phyloP scores from a whole-genome alignment of 2,797 vertebrate species.

The Poeciliopsis paucimaculata region DNA sequence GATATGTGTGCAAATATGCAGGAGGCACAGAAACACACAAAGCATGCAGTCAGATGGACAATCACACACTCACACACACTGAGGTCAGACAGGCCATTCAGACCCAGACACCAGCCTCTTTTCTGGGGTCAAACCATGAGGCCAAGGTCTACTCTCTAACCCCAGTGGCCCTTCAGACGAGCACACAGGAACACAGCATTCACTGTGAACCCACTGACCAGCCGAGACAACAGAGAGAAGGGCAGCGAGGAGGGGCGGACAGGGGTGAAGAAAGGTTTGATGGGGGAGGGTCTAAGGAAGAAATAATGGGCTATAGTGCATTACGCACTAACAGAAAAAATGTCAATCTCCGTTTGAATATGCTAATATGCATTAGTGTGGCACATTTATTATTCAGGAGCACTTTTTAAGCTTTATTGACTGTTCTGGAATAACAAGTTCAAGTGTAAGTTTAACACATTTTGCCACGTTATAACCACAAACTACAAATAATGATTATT shows the following conservation, averaged over 20 bases:
- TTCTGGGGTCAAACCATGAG: slow-evolving; percentile 79
- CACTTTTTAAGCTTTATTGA: background rate
- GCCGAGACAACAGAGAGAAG: slow-evolving; percentile 30
- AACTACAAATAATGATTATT: background rate
- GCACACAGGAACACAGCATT: slow-evolving; percentile 48
- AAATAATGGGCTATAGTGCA: slow-evolving; percentile 33
- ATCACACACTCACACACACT: slow-evolving; percentile 22
- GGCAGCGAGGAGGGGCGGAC: slow-evolving; percentile 4
- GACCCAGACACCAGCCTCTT: slow-evolving; percentile 79
- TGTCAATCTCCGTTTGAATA: slow-evolving; percentile 23
- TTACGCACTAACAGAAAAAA: slow-evolving; percentile 21
- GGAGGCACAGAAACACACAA: slow-evolving; percentile 26
- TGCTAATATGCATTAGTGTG: slow-evolving; percentile 15
- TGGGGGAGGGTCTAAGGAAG: slow-evolving; percentile 51
- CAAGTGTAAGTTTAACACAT: background rate
- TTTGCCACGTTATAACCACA: background rate
- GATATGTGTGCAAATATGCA: slow-evolving; percentile 24
- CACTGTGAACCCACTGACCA: slow-evolving; percentile 60
- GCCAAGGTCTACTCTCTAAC: slow-evolving; percentile 78
- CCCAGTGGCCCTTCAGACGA: slow-evolving; percentile 51
- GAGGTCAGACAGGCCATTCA: slow-evolving; percentile 76
- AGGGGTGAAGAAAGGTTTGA: slow-evolving; percentile 18
- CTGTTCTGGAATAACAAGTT: slow-evolving; percentile 6
- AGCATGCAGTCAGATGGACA: slow-evolving; percentile 40
- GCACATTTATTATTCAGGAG: slow-evolving; percentile 4